Conservation (phyloP, 2,113 vertebrate genomes). For the Alouatta palliata region DNA sequence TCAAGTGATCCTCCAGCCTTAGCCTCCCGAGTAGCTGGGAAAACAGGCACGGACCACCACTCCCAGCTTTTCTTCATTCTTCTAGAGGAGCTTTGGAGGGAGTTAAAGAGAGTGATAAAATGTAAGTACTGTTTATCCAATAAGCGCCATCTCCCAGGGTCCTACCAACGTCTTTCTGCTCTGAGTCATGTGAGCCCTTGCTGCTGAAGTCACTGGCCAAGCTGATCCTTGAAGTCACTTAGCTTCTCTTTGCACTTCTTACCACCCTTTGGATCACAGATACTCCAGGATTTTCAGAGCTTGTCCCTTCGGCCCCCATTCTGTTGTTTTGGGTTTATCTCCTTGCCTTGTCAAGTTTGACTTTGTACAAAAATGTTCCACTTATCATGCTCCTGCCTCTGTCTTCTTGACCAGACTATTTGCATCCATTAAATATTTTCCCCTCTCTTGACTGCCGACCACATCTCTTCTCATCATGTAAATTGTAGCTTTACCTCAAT, state of each 20-base stretch:
- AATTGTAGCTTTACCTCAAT: background rate
- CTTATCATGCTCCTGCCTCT: background rate
- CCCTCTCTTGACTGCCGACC: background rate
- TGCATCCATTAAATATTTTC: background rate
- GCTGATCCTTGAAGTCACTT: background rate
- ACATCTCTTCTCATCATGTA: constrained; percentile 16
- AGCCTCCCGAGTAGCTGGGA: too few species aligned
- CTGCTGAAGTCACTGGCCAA: background rate
- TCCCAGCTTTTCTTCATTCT: too few species aligned
- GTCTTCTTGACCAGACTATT: constrained; percentile 32
- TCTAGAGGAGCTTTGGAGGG: background rate
- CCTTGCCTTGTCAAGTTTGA: background rate
- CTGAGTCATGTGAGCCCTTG: background rate
- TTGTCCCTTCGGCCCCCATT: background rate
- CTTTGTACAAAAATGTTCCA: background rate
- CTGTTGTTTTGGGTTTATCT: background rate
- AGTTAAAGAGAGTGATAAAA: background rate
- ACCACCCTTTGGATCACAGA: background rate
- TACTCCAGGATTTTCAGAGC: background rate
- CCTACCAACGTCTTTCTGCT: background rate
- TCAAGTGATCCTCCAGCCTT: too few species aligned
- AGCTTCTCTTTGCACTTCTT: background rate
- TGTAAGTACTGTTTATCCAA: background rate
- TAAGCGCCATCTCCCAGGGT: background rate
- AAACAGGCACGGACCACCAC: too few species aligned